Base-by-base conservation (phyloP, 1,140 invertebrate genomes). In the Muscidifurax raptorellus region DNA sequence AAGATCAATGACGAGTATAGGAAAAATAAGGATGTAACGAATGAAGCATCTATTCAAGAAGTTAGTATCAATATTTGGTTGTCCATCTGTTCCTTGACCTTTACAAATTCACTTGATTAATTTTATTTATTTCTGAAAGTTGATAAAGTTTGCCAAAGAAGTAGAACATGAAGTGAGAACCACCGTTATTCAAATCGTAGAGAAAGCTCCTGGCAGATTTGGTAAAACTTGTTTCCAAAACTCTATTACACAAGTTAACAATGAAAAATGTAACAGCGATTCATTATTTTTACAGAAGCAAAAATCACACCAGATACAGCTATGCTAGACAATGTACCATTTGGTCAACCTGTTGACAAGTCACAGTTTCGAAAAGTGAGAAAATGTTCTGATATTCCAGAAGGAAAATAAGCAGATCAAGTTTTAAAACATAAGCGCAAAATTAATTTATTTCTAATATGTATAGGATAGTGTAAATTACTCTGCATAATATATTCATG, bases 1-100 rank as follows among this genome's bases (percentile, higher is more conserved):
- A 95, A 94, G 90, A 96, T 96, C 80, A 96, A 96, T 89, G 93
- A 94, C 74, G 95, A 95, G 90, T 96, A 94, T 89, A 92, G 88
- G 80, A 96, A 96, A 91, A 93, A 95, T 87, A 95, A 94, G 91
- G 86, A 93, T 88, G 89, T 96, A 15, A 90, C 89, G 66, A 93
- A 96, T 86, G 82, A 87, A 84, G 90, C 90, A 79, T 87, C 94
- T 64, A 95, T 96, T 85, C 86, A 92, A 86, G 94, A 95, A 88
- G 95, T 95, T 93, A 91, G 80, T 77, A 7, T 72, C 74, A 52
- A 74, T 59, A 66, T 74, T 82, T 85, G 74, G 47, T 71, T 69
- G 36, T 80, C 72, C 44, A 40, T 22, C 15, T 3, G n/a, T n/a
- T n/a, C n/a, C n/a, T n/a, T n/a, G n/a, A n/a, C n/a, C 88, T 22